phyloP scores from a whole-genome alignment of 2,888 invertebrate genomes.

The Ypsolopha sequella region DNA sequence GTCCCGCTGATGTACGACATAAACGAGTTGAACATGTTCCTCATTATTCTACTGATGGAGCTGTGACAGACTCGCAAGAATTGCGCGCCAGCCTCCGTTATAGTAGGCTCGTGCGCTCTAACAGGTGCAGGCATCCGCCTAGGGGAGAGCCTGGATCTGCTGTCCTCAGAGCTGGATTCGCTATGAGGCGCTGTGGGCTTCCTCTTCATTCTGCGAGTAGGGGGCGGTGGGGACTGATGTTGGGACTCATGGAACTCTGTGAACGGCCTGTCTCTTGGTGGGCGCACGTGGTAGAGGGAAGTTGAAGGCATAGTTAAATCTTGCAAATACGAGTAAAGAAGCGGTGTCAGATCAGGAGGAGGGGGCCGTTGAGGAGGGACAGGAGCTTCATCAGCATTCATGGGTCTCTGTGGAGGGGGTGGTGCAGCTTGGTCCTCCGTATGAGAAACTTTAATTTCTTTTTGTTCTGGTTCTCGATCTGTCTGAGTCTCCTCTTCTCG shows the following conservation, averaged over 20 bases:
- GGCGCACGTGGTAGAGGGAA: constrained; percentile 53
- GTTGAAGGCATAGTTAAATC: constrained; percentile 61
- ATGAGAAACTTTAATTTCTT: constrained; percentile 9
- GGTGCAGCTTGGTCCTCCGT: constrained; percentile 16
- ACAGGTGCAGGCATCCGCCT: constrained; percentile 43
- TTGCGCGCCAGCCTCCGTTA: constrained; percentile 78
- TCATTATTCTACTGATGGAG: constrained; percentile 74
- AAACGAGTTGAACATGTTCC: constrained; percentile 76
- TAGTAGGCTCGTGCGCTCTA: constrained; percentile 72
- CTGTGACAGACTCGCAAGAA: constrained; percentile 77
- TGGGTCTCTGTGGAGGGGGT: constrained; percentile 19
- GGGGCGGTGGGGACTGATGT: constrained; percentile 47
- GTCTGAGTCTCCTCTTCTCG: constrained; percentile 59
- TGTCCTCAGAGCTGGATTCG: constrained; percentile 67
- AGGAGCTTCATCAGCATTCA: constrained; percentile 27
- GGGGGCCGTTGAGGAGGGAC: constrained; percentile 56
- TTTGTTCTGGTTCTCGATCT: constrained; percentile 22
- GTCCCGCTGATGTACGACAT: constrained; percentile 73
- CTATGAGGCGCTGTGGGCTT: constrained; percentile 41
- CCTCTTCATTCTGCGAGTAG: constrained; percentile 58
- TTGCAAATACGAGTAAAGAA: constrained; percentile 66
- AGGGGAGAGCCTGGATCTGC: constrained; percentile 49
- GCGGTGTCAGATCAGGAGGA: constrained; percentile 57
- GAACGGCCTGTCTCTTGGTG: constrained; percentile 39
- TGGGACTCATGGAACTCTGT: constrained; percentile 45